A percentile compares a stretch with the other conserved stretches of the same genome.
Conservation (phyloP, 2,888 invertebrate genomes). For the Sceliomorpha sp. region DNA sequence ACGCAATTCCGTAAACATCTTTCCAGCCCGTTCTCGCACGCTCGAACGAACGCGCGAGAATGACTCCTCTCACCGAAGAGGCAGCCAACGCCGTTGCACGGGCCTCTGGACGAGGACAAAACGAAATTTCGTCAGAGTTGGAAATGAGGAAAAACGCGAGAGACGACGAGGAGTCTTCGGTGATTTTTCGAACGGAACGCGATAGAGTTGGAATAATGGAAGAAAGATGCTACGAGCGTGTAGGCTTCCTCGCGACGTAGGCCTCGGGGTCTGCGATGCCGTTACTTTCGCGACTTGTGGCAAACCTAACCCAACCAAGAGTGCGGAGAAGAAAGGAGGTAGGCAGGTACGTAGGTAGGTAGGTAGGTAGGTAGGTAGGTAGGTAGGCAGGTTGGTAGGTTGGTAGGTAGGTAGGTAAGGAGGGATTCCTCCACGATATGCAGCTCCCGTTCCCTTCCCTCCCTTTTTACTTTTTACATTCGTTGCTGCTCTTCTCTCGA, state of each 20-base stretch:
- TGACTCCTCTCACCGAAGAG: no score
- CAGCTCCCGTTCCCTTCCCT: slow-evolving; percentile 5
- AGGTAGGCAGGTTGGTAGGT: slow-evolving; percentile 5
- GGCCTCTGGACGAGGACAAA: no score
- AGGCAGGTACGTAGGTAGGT: slow-evolving; percentile 18
- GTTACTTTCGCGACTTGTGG: slow-evolving; percentile 48
- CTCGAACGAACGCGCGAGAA: no score
- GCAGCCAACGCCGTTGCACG: no score
- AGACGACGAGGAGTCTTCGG: no score
- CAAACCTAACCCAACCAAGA: slow-evolving; percentile 36
- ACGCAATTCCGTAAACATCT: no score
- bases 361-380: slow-evolving; percentile 22
- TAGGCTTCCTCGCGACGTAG: slow-evolving; percentile 13
- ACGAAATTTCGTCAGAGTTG: no score
- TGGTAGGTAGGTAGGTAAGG: slow-evolving; percentile 8
- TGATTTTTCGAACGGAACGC: slow-evolving; percentile 32
- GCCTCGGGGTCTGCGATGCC: slow-evolving; percentile 32
- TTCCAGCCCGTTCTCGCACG: no score
- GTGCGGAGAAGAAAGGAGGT: slow-evolving; percentile 22
- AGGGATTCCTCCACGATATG: slow-evolving; percentile 15
- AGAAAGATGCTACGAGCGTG: slow-evolving; percentile 15
- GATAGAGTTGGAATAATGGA: slow-evolving; percentile 26
- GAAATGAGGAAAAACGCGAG: no score
- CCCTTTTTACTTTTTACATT: slow-evolving; percentile 3
- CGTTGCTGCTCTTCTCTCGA: background rate